These are phyloP conservation scores for Triops longicaudatus DNA, from an alignment of 1,140 invertebrate genomes.

Conservation along the genomic window DNA sequence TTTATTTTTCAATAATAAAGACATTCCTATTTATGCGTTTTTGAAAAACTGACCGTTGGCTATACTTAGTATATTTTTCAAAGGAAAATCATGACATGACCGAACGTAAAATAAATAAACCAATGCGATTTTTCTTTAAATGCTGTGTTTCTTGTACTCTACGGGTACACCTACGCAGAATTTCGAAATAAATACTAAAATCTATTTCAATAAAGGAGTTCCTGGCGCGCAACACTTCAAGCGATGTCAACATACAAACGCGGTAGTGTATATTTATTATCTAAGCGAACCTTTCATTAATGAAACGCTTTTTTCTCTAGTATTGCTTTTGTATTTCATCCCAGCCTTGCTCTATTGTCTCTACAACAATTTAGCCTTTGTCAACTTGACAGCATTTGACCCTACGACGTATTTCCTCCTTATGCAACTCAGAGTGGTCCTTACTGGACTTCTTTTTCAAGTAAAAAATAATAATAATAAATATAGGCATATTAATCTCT, in stretches of 20 bases:
- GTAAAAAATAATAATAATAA: constrained; percentile 44
- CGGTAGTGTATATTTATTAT: background rate
- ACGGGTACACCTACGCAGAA: too few relatives aligned
- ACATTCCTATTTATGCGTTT: too few relatives aligned
- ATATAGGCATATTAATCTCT: background rate
- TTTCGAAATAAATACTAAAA: background rate
- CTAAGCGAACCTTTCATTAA: background rate
- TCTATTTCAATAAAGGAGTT: background rate
- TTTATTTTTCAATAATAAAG: too few relatives aligned
- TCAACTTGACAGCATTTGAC: constrained; percentile 82
- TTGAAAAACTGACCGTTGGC: too few relatives aligned
- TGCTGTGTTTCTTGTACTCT: background rate
- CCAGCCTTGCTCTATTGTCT: constrained; percentile 85
- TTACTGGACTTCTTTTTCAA: constrained; percentile 88
- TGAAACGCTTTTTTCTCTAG: constrained; percentile 41
- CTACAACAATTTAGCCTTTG: constrained; percentile 90
- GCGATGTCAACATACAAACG: background rate
- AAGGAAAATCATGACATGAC: too few relatives aligned
- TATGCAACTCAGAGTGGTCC: constrained; percentile 83
- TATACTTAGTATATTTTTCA: too few relatives aligned
- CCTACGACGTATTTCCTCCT: constrained; percentile 89
- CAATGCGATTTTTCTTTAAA: too few relatives aligned
- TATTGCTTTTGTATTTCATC: constrained; percentile 77
- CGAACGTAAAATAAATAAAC: too few relatives aligned
- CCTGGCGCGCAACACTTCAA: background rate